Conservation (phyloP, 1,140 invertebrate genomes). For the Pentalonia nigronervosa region DNA sequence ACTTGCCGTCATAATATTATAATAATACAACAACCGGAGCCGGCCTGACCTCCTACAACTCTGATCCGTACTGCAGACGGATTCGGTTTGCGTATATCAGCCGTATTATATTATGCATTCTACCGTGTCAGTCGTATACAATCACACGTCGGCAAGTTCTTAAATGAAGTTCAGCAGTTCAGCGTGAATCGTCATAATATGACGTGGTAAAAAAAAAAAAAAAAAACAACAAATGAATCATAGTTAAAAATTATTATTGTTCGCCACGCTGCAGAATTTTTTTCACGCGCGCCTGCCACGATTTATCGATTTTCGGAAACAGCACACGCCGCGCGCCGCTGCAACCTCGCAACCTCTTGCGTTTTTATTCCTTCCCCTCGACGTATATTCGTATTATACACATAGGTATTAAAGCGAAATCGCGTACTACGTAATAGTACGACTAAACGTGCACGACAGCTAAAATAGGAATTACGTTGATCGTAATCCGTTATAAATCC, state of each 20-base stretch:
- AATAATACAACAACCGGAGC: not conserved
- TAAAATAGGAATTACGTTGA: not conserved
- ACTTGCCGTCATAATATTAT: not conserved
- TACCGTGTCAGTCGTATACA: not conserved
- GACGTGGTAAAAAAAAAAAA: not conserved
- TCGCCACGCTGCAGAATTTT: not conserved
- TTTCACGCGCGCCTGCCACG: not conserved
- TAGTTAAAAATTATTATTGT: not conserved
- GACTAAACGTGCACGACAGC: not conserved
- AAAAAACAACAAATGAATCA: not conserved
- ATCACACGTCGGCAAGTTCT: not conserved
- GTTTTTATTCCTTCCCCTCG: constrained; percentile 7
- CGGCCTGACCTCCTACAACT: not conserved
- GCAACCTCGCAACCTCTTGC: not conserved
- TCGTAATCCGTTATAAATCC: not conserved
- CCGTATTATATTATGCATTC: not conserved
- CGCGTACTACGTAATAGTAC: not conserved
- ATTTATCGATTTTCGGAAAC: constrained; percentile 12
- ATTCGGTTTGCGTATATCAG: not conserved
- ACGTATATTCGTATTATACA: not conserved
- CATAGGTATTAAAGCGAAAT: not conserved
- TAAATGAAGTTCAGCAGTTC: not conserved
- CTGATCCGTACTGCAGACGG: not conserved
- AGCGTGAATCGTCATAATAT: not conserved
- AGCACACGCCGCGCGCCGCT: not conserved